phyloP scores from a whole-genome alignment of 2,888 invertebrate genomes.

The Slavum lentiscoides region DNA sequence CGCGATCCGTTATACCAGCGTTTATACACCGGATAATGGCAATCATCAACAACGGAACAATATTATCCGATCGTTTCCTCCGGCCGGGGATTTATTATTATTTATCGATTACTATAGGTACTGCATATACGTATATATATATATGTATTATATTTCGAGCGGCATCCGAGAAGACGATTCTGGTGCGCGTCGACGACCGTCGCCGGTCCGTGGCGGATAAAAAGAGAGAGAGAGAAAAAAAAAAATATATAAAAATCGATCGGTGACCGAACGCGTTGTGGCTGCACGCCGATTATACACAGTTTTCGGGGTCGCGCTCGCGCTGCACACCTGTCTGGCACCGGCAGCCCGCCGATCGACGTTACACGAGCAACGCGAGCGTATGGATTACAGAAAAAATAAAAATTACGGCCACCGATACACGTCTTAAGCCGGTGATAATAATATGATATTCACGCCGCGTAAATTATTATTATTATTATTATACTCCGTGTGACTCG shows the following conservation, averaged over 20 bases:
- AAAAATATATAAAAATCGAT: conserved; percentile 15
- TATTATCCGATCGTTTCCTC: conserved; percentile 2
- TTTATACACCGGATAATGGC: conserved; percentile 29
- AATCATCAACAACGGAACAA: neutral
- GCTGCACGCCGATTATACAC: too few relatives aligned
- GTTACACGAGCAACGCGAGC: neutral
- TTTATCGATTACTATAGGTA: too few relatives aligned
- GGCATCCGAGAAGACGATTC: neutral
- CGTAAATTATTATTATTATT: conserved; percentile 5
- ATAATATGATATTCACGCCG: conserved; percentile 27
- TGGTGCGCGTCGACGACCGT: conserved; percentile 1
- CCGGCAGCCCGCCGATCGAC: neutral
- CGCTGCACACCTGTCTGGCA: neutral
- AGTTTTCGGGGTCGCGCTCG: too few relatives aligned
- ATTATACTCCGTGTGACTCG: conserved; percentile 9
- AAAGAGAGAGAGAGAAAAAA: neutral
- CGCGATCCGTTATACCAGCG: conserved; percentile 36
- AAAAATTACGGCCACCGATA: too few relatives aligned
- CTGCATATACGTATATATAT: too few relatives aligned
- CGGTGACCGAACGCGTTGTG: conserved; percentile 10
- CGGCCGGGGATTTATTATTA: too few relatives aligned
- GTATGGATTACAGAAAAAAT: too few relatives aligned
- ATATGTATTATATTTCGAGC: too few relatives aligned
- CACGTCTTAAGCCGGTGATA: neutral
- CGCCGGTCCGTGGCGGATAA: conserved; percentile 7